phyloP scores from a whole-genome alignment of 2,888 invertebrate genomes.

The Phania funesta region DNA sequence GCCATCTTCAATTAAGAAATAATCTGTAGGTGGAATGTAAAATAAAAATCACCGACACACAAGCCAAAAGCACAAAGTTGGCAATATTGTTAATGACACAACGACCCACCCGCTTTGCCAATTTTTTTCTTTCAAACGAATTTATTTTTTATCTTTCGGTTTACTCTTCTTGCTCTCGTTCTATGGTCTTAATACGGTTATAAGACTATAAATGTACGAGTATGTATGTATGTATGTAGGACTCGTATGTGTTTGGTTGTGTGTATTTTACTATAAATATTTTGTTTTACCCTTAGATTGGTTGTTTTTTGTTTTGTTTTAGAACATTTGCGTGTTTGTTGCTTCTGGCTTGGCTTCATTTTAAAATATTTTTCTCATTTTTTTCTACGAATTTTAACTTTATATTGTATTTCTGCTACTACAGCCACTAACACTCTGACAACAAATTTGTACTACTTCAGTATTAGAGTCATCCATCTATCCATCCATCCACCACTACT shows the following conservation, averaged over 20 bases:
- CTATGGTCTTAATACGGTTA: slow-evolving; percentile 45
- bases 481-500: background rate
- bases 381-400: background rate
- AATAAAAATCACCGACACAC: slow-evolving; percentile 1
- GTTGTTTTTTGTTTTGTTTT: slow-evolving; percentile 10
- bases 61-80: slow-evolving; percentile 43
- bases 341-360: slow-evolving; percentile 55
- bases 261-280: slow-evolving; percentile 40
- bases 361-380: slow-evolving; percentile 47
- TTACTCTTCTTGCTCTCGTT: slow-evolving; percentile 23
- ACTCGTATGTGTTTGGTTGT: background rate
- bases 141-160: slow-evolving; percentile 15
- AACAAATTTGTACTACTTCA: slow-evolving; percentile 31
- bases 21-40: background rate
- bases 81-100: slow-evolving; percentile 42
- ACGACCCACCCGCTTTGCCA: slow-evolving; percentile 57
- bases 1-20: no score
- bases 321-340: slow-evolving; percentile 41
- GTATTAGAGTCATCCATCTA: slow-evolving; percentile 1
- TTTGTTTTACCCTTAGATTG: slow-evolving; percentile 48
- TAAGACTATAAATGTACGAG: background rate
- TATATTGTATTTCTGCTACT: background rate
- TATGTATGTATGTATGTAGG: background rate
- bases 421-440: background rate
- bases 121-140: slow-evolving; percentile 37